Percentiles rank a stretch among this genome's conserved stretches.
Evolutionary conservation across 2,113 vertebrate species (phyloP).

Genomic region (Tachysurus vachellii): DNA sequence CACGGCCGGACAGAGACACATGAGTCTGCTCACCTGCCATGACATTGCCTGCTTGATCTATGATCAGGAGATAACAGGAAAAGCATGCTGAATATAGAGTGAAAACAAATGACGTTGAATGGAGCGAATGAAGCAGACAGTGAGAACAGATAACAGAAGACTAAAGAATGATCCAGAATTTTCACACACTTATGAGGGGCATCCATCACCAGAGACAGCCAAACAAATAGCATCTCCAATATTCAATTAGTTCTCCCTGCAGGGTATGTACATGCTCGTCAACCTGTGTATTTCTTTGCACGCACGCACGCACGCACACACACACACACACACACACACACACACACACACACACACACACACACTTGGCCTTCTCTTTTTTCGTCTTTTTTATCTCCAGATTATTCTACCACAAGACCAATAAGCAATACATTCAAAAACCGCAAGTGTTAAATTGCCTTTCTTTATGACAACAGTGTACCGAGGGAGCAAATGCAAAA

Average conservation of each 20-base stretch:
- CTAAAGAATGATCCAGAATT: constrained; percentile 73
- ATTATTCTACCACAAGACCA: constrained; percentile 19
- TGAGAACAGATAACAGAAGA: constrained; percentile 63
- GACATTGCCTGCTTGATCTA: constrained; percentile 47
- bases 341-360: neutral
- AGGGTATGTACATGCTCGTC: constrained; percentile 49
- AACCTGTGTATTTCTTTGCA: neutral
- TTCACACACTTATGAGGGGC: constrained; percentile 74
- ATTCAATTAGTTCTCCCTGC: constrained; percentile 67
- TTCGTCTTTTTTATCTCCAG: constrained; percentile 2
- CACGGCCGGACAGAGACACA: constrained; percentile 32
- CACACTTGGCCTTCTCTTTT: constrained; percentile 7
- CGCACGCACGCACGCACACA: neutral
- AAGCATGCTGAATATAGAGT: constrained; percentile 57
- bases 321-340: neutral
- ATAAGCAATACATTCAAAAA: constrained; percentile 15
- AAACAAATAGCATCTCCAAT: constrained; percentile 65
- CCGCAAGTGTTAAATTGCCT: neutral
- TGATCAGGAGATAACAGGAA: constrained; percentile 50
- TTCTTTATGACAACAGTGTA: constrained; percentile 3
- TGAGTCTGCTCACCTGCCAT: constrained; percentile 19
- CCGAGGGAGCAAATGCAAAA: constrained; percentile 16
- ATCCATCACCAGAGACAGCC: constrained; percentile 74
- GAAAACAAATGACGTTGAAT: constrained; percentile 44
- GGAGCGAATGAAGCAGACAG: constrained; percentile 47